Conservation (phyloP, 2,888 invertebrate genomes). For the Philaethria dido region DNA sequence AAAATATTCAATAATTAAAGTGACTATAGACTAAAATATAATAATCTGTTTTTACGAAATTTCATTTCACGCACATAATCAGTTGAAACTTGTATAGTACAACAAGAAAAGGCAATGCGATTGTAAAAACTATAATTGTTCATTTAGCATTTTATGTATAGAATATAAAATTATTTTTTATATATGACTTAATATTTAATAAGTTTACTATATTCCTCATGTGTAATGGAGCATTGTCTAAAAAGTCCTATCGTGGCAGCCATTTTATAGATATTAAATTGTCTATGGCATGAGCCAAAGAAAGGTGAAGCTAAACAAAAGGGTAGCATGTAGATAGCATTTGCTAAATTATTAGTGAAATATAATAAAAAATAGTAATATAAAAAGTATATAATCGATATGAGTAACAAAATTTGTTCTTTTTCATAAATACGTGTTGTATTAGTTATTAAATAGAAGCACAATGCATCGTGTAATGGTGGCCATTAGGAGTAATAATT, state of each 20-base stretch:
- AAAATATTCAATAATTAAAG: not conserved
- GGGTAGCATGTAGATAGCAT: slow-evolving; percentile 80
- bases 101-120: not conserved
- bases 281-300: slow-evolving; percentile 78
- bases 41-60: not conserved
- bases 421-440: slow-evolving; percentile 56
- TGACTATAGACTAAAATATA: not conserved
- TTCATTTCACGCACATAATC: slow-evolving; percentile 9
- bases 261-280: slow-evolving; percentile 76
- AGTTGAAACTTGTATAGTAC: not conserved
- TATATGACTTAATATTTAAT: not conserved
- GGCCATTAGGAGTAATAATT: slow-evolving; percentile 83
- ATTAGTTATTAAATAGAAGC: slow-evolving; percentile 68
- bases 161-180: not conserved
- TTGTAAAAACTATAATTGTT: not conserved
- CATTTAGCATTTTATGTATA: not conserved
- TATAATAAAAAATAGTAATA: slow-evolving; percentile 60
- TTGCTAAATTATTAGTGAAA: slow-evolving; percentile 70
- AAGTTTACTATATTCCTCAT: slow-evolving; percentile 40
- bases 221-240: slow-evolving; percentile 50
- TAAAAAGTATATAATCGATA: slow-evolving; percentile 55
- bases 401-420: slow-evolving; percentile 57
- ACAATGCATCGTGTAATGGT: slow-evolving; percentile 83
- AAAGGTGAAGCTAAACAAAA: slow-evolving; percentile 85
- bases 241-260: slow-evolving; percentile 73